These are phyloP conservation scores for Phocoena phocoena DNA, from an alignment of 2,113 vertebrate species.

Conservation along the genomic window DNA sequence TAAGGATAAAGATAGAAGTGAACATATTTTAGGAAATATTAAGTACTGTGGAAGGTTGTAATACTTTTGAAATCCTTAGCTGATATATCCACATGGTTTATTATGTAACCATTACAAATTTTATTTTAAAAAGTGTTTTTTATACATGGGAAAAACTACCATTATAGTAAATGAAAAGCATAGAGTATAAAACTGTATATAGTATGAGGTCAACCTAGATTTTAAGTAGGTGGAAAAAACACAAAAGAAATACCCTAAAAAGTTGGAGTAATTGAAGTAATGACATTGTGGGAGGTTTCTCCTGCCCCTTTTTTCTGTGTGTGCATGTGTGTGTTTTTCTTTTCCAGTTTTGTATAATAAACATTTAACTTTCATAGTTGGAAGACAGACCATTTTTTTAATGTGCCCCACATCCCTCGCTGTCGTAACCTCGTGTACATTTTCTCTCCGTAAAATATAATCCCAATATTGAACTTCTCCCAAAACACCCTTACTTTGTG, in stretches of 20 bases:
- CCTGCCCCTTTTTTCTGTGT: neutral
- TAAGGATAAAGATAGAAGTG: neutral
- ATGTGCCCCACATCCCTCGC: neutral
- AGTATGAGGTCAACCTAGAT: neutral
- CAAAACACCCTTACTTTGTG: neutral
- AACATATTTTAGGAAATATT: neutral
- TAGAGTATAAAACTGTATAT: neutral
- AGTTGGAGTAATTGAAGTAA: neutral
- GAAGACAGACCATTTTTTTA: neutral
- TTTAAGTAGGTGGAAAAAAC: neutral
- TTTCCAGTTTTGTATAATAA: conserved; percentile 19
- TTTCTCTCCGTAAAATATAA: neutral
- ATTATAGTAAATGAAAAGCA: neutral
- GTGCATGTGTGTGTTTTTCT: neutral
- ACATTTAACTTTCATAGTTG: neutral
- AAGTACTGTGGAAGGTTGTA: neutral
- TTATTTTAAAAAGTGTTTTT: neutral
- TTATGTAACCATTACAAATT: neutral
- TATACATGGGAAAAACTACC: neutral
- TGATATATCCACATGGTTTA: neutral
- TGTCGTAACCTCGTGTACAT: neutral
- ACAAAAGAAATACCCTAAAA: neutral
- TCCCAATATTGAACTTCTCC: neutral
- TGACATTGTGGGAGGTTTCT: neutral
- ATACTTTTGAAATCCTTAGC: neutral